phyloP scores from a whole-genome alignment of 2,797 vertebrate genomes.

The Enteromius mattozi region DNA sequence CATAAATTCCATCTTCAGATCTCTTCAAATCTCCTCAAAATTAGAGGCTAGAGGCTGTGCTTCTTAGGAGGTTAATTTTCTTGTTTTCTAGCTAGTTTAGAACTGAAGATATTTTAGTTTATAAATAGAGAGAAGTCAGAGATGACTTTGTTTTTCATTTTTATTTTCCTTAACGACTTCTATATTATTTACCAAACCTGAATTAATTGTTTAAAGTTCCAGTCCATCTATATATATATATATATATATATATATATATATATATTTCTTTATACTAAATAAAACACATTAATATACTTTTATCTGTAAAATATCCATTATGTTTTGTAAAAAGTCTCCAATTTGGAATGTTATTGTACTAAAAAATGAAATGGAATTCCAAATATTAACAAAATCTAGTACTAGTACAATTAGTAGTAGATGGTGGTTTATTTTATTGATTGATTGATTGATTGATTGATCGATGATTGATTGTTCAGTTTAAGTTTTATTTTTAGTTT shows the following conservation, averaged over 20 bases:
- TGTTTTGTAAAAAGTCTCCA: no score
- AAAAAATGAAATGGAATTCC: neutral
- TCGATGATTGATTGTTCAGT: neutral
- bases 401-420: no score
- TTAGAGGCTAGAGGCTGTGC: neutral
- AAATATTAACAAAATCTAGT: no score
- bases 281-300: neutral
- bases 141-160: neutral
- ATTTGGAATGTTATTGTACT: no score
- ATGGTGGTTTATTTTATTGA: neutral
- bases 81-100: neutral
- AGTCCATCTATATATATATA: no score
- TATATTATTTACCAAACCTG: no score
- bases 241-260: no score
- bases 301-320: neutral
- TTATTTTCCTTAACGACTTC: no score
- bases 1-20: conserved; percentile 42
- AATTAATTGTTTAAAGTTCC: no score
- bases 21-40: conserved; percentile 39
- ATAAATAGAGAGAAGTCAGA: neutral
- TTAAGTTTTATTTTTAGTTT: neutral
- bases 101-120: neutral
- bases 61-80: neutral
- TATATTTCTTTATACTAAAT: neutral
- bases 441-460: no score